phyloP scores from a whole-genome alignment of 23 tunicate species.

The Aplidium turbinatum region DNA sequence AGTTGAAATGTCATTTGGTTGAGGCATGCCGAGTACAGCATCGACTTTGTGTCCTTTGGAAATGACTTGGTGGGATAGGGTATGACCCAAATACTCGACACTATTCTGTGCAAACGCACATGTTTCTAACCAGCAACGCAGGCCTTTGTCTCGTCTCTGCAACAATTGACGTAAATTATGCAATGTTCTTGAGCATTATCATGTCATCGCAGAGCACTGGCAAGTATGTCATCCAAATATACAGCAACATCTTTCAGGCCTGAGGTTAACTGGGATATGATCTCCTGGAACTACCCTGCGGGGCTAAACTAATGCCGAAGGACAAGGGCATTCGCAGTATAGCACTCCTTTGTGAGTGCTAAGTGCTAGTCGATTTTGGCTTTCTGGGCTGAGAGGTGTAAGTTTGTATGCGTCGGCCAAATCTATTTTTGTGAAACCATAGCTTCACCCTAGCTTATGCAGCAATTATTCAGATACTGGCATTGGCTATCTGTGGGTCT shows the following conservation, averaged over 20 bases:
- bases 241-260: conserved; percentile 32
- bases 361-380: conserved; percentile 30
- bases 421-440: conserved; percentile 36
- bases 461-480: conserved; percentile 17
- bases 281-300: conserved; percentile 15
- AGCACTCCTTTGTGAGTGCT: conserved; percentile 32
- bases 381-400: conserved; percentile 19
- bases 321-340: conserved; percentile 19
- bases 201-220: too few species aligned
- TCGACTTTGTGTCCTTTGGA: conserved; percentile 24
- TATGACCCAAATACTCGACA: conserved; percentile 34
- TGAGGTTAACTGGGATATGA: conserved; percentile 7
- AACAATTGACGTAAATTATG: conserved; percentile 22
- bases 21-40: conserved; percentile 26
- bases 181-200: conserved; percentile 24
- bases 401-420: conserved; percentile 38
- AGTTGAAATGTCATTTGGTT: conserved; percentile 1
- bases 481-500: conserved; percentile 24
- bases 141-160: conserved; percentile 17
- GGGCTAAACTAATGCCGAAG: conserved; percentile 35
- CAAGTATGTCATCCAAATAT: conserved; percentile 40
- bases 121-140: conserved; percentile 29
- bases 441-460: conserved; percentile 24
- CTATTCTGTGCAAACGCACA: conserved; percentile 27
- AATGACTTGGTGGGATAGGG: conserved; percentile 7